Base-by-base conservation (phyloP, 2,888 invertebrate genomes). In the Cheilosia vernalis region DNA sequence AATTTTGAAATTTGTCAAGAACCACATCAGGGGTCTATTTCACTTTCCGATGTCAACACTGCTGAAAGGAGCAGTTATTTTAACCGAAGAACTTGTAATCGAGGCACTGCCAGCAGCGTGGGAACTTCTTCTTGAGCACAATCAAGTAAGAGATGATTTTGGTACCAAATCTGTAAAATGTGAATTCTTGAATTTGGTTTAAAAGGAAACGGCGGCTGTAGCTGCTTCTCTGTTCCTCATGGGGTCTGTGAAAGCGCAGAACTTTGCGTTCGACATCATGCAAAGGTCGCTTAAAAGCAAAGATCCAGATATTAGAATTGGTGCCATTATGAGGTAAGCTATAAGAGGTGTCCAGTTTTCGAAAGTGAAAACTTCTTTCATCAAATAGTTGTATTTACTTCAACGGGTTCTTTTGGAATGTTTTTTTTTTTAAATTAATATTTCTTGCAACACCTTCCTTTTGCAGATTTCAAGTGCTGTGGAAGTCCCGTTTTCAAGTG, bases 401-500 rank as follows among this genome's bases (percentile, higher is more conserved):
- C 27, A 27, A 6, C 5, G 5, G 10, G 3, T 33, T 33, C 10
- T 33, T 33, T 33, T 33, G 30, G 2, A 7, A 9, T 9, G 30
- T 9, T 9, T 33, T 33, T 9, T 9, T 10, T 33, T 6, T 5
- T 33, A 9, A 33, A 10, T 2, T 10, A 0, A 4, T 13, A 1
- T 13, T 37, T 10, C 37, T 13, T 1, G 37, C 10, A 37, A 13
- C 13, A 37, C 13, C 13, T 37, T 4, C 37, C 13, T 13, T 37
- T 13, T 0, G 30, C 78, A 95, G 97, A 83, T 98, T 98, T 92
- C 97, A 98, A 94, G 96, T 97, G 1, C 94, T 99, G 87, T 99
- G 99, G 99, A 97, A 98, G 90, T 95, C 98, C 88, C 94, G 99
- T 2, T 98, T 98, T 91, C 99, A 99, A 93, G 98, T 98, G 0